A percentile compares a stretch with the other conserved stretches of the same genome.
Conservation (phyloP, 2,797 vertebrate genomes). For the Acanthurus leucopareius region DNA sequence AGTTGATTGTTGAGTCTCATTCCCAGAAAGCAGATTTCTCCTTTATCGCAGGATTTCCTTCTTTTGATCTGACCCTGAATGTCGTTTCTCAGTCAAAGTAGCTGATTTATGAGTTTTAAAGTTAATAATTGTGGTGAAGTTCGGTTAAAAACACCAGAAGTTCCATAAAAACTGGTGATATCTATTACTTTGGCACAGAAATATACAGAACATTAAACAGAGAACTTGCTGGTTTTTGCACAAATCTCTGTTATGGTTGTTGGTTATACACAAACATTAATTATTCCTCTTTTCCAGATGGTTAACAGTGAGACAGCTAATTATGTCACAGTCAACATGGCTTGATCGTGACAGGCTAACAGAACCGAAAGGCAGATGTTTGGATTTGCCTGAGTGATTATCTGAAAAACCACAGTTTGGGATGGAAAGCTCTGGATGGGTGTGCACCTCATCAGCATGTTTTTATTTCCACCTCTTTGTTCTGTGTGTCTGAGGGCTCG, state of each 20-base stretch:
- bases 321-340: conserved; percentile 16
- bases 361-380: conserved; percentile 27
- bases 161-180: neutral
- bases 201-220: neutral
- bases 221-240: neutral
- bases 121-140: neutral
- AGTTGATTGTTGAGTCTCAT: no score
- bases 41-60: neutral
- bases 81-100: neutral
- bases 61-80: neutral
- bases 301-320: conserved; percentile 21
- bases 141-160: neutral
- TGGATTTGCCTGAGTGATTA: conserved; percentile 31
- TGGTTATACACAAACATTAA: conserved; percentile 21
- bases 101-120: neutral
- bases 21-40: no score
- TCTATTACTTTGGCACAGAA: neutral
- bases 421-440: conserved; percentile 16
- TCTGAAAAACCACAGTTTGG: neutral
- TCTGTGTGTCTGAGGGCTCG: conserved; percentile 8
- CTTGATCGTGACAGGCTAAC: neutral
- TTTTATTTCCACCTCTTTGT: conserved; percentile 39
- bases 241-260: neutral
- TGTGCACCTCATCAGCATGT: conserved; percentile 4
- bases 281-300: conserved; percentile 29